Conservation (phyloP, 2,113 vertebrate species). For the Mormyrus lacerda region DNA sequence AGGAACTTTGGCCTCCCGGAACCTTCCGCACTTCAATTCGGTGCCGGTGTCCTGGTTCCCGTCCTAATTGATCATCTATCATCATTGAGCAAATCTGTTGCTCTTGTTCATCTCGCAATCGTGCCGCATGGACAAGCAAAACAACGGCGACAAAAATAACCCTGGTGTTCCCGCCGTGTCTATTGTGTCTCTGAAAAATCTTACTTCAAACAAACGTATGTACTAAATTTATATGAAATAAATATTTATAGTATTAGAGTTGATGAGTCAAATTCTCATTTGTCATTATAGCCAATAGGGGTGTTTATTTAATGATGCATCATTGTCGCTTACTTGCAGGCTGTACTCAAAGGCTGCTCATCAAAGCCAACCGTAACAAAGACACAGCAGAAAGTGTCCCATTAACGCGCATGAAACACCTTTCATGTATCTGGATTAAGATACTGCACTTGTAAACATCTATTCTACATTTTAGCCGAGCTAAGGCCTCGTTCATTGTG, state of each 20-base stretch:
- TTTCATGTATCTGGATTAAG: not conserved
- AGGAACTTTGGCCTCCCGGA: not conserved
- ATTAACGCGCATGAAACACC: not conserved
- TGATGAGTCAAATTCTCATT: not conserved
- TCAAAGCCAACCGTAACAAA: not conserved
- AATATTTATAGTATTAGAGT: not conserved
- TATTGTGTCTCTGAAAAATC: not conserved
- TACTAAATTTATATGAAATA: not conserved
- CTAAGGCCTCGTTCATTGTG: not conserved
- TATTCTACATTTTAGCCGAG: not conserved
- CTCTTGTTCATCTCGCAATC: not conserved
- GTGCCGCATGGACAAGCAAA: not conserved
- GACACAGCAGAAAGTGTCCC: not conserved
- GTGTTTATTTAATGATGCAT: not conserved
- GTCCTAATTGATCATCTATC: not conserved
- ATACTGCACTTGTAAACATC: conserved; percentile 1
- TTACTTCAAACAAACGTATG: not conserved
- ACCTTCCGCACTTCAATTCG: not conserved
- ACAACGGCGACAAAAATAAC: not conserved
- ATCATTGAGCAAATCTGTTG: not conserved
- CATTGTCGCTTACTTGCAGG: too few species aligned
- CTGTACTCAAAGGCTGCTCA: not conserved
- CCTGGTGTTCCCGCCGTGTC: not conserved
- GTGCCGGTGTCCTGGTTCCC: not conserved
- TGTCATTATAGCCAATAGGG: not conserved